A percentile compares a stretch with the other conserved stretches of the same genome.
Conservation (phyloP, 2,113 vertebrate species). For the Ailurus styani region DNA sequence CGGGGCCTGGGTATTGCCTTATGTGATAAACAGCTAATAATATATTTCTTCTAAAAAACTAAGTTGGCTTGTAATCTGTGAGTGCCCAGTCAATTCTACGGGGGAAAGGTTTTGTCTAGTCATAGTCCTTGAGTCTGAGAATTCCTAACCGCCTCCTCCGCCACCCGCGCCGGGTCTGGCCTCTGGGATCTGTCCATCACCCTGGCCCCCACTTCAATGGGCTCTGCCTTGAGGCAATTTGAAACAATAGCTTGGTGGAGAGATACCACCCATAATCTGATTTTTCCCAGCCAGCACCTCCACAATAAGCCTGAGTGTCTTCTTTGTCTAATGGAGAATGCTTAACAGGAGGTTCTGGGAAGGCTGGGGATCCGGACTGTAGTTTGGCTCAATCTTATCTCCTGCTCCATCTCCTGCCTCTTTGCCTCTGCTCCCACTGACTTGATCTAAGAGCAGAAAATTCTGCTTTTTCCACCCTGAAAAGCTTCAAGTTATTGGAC, state of each 20-base stretch:
- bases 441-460: conserved; percentile 27
- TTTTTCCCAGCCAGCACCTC: conserved; percentile 73
- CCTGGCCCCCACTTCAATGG: conserved; percentile 4
- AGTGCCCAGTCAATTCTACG: neutral
- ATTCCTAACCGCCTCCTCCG: neutral
- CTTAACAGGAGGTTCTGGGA: conserved; percentile 54
- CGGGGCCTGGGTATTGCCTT: neutral
- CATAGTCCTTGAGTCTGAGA: conserved; percentile 45
- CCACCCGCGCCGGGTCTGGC: neutral
- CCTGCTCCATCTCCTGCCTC: conserved; percentile 25
- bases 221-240: conserved; percentile 58
- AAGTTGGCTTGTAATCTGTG: neutral
- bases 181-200: neutral
- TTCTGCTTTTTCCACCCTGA: conserved; percentile 47
- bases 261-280: conserved; percentile 64
- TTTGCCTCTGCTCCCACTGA: conserved; percentile 12
- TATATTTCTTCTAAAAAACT: neutral
- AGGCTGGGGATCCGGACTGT: neutral
- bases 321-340: conserved; percentile 58
- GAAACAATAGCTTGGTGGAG: conserved; percentile 42
- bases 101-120: conserved; percentile 21
- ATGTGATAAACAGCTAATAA: neutral
- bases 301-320: conserved; percentile 65
- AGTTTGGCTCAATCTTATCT: conserved; percentile 58
- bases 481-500: conserved; percentile 31